Percentiles rank a stretch among this genome's conserved stretches.
These are phyloP conservation scores for Plutomurus gul DNA, from an alignment of 1,140 invertebrate genomes.

Conservation along the genomic window DNA sequence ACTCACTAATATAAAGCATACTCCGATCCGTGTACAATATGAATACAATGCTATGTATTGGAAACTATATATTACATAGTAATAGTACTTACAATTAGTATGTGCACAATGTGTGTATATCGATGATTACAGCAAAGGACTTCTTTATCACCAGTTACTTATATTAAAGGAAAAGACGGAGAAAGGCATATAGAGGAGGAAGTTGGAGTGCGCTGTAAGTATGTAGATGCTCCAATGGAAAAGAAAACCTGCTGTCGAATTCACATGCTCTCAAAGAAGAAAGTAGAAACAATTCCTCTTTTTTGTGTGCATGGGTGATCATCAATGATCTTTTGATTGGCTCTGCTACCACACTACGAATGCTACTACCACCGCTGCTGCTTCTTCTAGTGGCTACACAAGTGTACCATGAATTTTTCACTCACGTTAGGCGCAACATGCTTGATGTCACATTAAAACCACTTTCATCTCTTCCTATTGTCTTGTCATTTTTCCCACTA, in stretches of 20 bases:
- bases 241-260: conserved; percentile 22
- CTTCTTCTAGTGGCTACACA: background rate
- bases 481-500: background rate
- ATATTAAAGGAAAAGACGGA: no score
- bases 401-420: background rate
- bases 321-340: conserved; percentile 29
- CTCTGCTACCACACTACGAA: background rate
- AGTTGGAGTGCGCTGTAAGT: background rate
- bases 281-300: conserved; percentile 25
- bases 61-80: no score
- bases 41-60: no score
- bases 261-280: conserved; percentile 24
- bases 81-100: no score
- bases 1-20: no score
- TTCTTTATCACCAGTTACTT: no score
- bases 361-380: background rate
- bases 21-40: no score
- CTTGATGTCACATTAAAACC: background rate
- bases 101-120: no score
- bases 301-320: conserved; percentile 10
- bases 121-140: no score
- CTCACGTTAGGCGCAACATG: background rate
- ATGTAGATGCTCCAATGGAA: conserved; percentile 13
- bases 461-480: background rate
- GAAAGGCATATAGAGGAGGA: no score